These are phyloP conservation scores for Oegoconia quadripuncta DNA, from an alignment of 2,888 invertebrate species.

Conservation along the genomic window DNA sequence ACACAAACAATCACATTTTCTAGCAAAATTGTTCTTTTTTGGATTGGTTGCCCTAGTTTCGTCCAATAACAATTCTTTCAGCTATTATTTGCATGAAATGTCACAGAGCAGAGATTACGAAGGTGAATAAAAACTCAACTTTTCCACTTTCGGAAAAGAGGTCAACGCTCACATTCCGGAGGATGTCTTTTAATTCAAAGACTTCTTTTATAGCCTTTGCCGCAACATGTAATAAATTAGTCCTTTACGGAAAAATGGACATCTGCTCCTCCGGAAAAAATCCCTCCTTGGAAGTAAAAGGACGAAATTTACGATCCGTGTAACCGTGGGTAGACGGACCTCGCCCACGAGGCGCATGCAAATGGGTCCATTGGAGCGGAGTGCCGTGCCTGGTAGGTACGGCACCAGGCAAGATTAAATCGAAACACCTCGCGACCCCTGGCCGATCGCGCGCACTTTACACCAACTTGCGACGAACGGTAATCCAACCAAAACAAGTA, in stretches of 20 bases:
- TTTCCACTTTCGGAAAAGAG: slow-evolving; percentile 36
- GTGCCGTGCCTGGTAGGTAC: slow-evolving; percentile 41
- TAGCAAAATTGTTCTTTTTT: too few relatives aligned
- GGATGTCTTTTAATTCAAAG: slow-evolving; percentile 59
- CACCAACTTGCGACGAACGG: neutral
- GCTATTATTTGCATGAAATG: slow-evolving; percentile 12
- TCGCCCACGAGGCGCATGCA: slow-evolving; percentile 73
- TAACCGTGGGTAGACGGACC: slow-evolving; percentile 70
- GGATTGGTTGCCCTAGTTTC: neutral
- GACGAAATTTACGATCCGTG: slow-evolving; percentile 75
- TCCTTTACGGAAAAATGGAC: slow-evolving; percentile 69
- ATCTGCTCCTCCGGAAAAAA: slow-evolving; percentile 69
- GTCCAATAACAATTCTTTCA: too few relatives aligned
- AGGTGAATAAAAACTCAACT: slow-evolving; percentile 24
- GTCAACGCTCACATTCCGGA: slow-evolving; percentile 53
- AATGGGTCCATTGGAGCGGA: slow-evolving; percentile 68
- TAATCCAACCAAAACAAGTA: neutral
- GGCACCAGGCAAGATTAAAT: slow-evolving; percentile 54
- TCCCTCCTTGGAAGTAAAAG: slow-evolving; percentile 68
- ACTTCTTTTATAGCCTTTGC: slow-evolving; percentile 59
- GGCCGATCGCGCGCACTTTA: slow-evolving; percentile 17
- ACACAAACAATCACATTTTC: too few relatives aligned
- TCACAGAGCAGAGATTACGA: slow-evolving; percentile 14
- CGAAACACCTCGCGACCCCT: slow-evolving; percentile 50
- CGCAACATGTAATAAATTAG: slow-evolving; percentile 72